Base-by-base conservation (phyloP, 2,797 vertebrate species). In the Hydrolagus colliei region DNA sequence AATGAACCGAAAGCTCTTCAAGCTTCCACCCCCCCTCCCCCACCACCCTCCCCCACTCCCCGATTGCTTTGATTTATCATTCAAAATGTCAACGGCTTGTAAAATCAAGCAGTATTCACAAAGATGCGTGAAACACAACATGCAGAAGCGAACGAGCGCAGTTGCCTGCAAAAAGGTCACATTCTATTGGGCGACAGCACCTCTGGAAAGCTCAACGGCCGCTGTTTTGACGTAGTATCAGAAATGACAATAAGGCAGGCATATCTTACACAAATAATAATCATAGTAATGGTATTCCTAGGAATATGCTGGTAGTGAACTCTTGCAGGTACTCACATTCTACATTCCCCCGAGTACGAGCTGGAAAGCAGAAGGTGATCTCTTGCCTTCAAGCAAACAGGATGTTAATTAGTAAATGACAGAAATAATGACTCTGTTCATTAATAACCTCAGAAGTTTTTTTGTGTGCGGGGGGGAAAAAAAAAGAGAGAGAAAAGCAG, bases 221-320 rank as follows among this genome's bases (percentile, higher is more conserved):
- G 88, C 86, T 86, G 90, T 91, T 82, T 93, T 95, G 94, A 96
- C 91, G 91, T 88, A 92, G 90, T 90, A 95, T 92, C 85, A 88
- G 91, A 95, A 91, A 90, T 95, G 94, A 94, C 95, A 95, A 89
- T 88, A 89, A 92, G 93, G 94, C 93, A 85, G 93, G 92, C 94
- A 93, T 93, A 94, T 96, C 92, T 92, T 90, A 92, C 91, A 90
- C 89, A 65, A 89, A 87, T 91, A 88, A 89, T 96, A 96, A 97
- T 97, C 95, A 95, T 92, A 95, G 92, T 97, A 97, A 97, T 97
- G 94, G 95, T 90, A 93, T 87, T 91, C 92, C 91, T 90, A 91
- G 89, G 91, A 18, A 88, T 89, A 90, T 91, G 92, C 93, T 91
- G 92, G 92, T 89, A 92, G 91, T 94, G 92, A 93, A 91, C 90